Conservation (phyloP, 2,888 invertebrate genomes). For the Oeneis ivallda region DNA sequence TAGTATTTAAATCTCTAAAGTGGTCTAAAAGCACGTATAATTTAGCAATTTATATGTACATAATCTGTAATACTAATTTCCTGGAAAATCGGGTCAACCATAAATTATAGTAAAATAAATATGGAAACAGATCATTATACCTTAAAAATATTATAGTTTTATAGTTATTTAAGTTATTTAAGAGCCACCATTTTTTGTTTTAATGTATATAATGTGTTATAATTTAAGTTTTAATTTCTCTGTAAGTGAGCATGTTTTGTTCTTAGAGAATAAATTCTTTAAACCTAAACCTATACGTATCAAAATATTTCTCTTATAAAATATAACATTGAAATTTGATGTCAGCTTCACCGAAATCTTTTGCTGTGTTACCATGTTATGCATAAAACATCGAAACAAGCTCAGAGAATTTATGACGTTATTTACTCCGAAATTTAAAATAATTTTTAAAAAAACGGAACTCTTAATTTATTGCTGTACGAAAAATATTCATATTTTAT, state of each 20-base stretch:
- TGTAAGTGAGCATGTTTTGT: too few relatives aligned
- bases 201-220: too few relatives aligned
- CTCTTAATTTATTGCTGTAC: too few relatives aligned
- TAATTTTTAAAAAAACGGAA: too few relatives aligned
- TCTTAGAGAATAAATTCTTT: too few relatives aligned
- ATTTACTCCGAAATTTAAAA: neutral
- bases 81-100: neutral
- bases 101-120: neutral
- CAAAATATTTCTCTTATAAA: constrained; percentile 5
- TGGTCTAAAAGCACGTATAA: neutral
- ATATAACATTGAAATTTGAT: neutral
- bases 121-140: too few relatives aligned
- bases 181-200: too few relatives aligned
- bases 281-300: too few relatives aligned
- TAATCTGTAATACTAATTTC: constrained; percentile 6
- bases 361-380: constrained; percentile 3
- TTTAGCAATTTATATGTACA: constrained; percentile 6
- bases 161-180: too few relatives aligned
- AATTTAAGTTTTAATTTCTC: too few relatives aligned
- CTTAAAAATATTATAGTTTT: too few relatives aligned
- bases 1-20: constrained; percentile 4
- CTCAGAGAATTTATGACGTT: neutral
- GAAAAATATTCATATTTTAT: too few relatives aligned
- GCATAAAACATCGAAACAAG: neutral
- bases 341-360: constrained; percentile 3